phyloP scores from a whole-genome alignment of 1,140 invertebrate species.

The Drosophila guanche region DNA sequence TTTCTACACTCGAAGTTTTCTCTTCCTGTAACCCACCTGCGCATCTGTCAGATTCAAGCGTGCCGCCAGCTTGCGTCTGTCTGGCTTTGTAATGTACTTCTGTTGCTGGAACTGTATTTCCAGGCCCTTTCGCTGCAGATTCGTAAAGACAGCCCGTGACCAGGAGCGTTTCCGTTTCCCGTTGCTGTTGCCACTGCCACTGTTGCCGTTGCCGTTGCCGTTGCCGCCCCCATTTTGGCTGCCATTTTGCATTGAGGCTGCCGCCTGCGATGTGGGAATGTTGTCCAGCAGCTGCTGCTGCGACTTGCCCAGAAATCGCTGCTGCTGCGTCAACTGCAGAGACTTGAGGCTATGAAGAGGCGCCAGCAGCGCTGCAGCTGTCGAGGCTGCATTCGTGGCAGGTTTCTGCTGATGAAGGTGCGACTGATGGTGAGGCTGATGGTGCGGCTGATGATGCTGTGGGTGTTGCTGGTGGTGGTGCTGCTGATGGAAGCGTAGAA shows the following conservation, averaged over 20 bases:
- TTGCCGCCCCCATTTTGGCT: constrained; percentile 16
- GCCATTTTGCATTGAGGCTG: constrained; percentile 35
- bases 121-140: constrained; percentile 95
- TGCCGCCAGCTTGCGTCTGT: constrained; percentile 97
- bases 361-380: constrained; percentile 49
- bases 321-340: constrained; percentile 62
- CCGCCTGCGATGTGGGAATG: constrained; percentile 40
- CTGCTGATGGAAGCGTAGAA: constrained; percentile 75
- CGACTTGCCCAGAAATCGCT: constrained; percentile 56
- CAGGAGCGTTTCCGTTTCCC: constrained; percentile 93
- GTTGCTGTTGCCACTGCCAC: constrained; percentile 43
- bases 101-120: constrained; percentile 97
- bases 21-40: constrained; percentile 87
- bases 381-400: constrained; percentile 31
- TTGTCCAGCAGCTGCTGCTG: constrained; percentile 53
- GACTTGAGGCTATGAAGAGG: constrained; percentile 59
- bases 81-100: constrained; percentile 99
- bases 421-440: constrained; percentile 50
- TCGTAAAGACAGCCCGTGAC: constrained; percentile 97
- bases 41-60: constrained; percentile 97
- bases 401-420: constrained; percentile 36
- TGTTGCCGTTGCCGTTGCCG: constrained; percentile 2
- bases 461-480: constrained; percentile 57
- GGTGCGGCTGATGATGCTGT: constrained; percentile 47
- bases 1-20: background rate